phyloP scores from a whole-genome alignment of 1,140 invertebrate species.

The Vollenhovia emeryi region DNA sequence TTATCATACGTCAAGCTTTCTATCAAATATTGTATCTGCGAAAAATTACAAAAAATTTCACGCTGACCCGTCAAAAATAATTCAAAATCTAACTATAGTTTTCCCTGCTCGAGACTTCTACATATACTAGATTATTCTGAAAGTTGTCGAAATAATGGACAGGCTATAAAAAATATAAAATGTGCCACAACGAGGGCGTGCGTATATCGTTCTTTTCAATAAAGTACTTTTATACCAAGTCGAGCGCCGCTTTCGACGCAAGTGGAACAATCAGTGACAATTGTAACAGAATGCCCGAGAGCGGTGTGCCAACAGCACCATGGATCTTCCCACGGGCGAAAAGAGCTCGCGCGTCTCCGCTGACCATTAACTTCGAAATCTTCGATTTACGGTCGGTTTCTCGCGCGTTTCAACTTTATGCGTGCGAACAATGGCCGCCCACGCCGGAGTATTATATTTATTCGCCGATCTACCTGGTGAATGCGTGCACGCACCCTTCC shows the following conservation, averaged over 20 bases:
- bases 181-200: neutral
- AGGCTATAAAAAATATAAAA: neutral
- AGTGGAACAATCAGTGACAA: neutral
- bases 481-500: slow-evolving; percentile 15
- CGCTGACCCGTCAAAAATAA: neutral
- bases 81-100: neutral
- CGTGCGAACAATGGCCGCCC: slow-evolving; percentile 82
- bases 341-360: slow-evolving; percentile 34
- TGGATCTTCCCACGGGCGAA: slow-evolving; percentile 59
- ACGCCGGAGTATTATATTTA: slow-evolving; percentile 81
- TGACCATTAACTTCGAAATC: slow-evolving; percentile 74
- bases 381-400: slow-evolving; percentile 75
- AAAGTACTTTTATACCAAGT: neutral
- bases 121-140: neutral
- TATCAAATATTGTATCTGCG: neutral
- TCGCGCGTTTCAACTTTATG: slow-evolving; percentile 74
- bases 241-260: neutral
- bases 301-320: neutral
- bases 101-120: neutral
- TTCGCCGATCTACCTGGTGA: slow-evolving; percentile 72
- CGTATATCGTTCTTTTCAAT: neutral
- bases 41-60: neutral
- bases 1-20: no score
- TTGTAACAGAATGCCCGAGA: neutral
- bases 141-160: neutral